These are phyloP conservation scores for Oxyruncus cristatus DNA, from an alignment of 2,113 vertebrate species.

Conservation along the genomic window DNA sequence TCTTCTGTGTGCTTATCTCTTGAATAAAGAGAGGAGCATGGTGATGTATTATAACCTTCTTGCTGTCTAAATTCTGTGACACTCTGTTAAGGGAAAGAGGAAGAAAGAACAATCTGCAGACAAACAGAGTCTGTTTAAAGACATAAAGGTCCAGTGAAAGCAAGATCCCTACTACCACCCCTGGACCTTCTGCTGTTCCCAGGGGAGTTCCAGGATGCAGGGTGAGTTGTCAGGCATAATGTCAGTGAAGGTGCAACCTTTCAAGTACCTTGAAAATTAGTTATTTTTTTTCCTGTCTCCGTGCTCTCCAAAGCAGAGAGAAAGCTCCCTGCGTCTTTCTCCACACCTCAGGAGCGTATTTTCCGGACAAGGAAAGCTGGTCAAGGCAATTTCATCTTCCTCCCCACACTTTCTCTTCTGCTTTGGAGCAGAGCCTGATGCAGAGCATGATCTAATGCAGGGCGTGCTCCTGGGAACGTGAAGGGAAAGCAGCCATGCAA, in stretches of 20 bases:
- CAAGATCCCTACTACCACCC: background rate
- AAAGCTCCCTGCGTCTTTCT: background rate
- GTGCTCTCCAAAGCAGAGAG: background rate
- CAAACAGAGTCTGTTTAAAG: background rate
- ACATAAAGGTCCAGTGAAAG: background rate
- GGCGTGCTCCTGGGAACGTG: background rate
- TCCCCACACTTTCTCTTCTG: background rate
- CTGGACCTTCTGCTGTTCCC: background rate
- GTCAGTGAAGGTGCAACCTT: background rate
- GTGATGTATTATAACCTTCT: background rate
- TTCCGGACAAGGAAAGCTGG: background rate
- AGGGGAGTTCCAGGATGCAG: background rate
- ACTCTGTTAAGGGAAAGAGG: background rate
- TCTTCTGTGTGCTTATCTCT: background rate
- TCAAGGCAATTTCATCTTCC: background rate
- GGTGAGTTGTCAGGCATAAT: background rate
- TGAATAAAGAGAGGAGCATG: background rate
- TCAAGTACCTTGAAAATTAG: background rate
- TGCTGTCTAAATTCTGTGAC: background rate
- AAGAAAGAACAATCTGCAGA: background rate
- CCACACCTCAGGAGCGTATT: background rate
- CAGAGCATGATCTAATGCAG: conserved; percentile 25
- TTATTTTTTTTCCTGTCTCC: background rate
- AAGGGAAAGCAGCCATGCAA: conserved; percentile 33
- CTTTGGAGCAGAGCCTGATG: conserved; percentile 36